Percentiles rank a stretch among this genome's conserved stretches.
Evolutionary conservation across 2,797 vertebrate species (phyloP).

Genomic region (Schizothorax lantsangensis): DNA sequence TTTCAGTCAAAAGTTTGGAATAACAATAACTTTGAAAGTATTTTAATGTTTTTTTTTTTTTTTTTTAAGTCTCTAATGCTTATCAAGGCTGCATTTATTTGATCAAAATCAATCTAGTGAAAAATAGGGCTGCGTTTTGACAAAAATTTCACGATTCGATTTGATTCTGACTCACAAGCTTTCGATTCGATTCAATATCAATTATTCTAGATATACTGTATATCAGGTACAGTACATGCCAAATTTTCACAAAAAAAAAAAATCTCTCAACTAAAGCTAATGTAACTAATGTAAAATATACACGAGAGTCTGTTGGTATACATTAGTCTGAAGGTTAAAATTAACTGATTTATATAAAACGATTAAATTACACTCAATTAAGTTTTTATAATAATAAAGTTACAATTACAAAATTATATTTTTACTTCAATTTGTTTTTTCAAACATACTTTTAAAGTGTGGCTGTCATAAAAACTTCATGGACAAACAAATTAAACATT

Average conservation of each 20-base stretch:
- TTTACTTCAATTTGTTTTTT: background rate
- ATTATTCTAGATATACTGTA: background rate
- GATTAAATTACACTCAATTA: too few species aligned
- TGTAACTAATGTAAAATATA: background rate
- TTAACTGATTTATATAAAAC: too few species aligned
- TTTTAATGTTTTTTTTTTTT: too few species aligned
- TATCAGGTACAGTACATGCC: background rate
- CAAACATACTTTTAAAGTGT: background rate
- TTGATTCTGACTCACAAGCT: background rate
- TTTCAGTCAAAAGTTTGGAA: too few species aligned
- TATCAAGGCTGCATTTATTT: background rate
- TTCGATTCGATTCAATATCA: background rate
- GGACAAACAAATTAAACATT: background rate
- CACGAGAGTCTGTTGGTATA: background rate
- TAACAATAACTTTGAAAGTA: too few species aligned
- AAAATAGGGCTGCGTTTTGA: background rate
- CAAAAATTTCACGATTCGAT: background rate
- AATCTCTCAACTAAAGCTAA: background rate
- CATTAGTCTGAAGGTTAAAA: background rate
- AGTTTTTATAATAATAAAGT: background rate
- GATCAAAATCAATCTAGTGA: too few species aligned
- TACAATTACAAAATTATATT: background rate
- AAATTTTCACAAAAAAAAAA: background rate
- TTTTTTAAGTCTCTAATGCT: background rate
- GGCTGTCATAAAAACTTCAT: too few species aligned